Base-by-base conservation (phyloP, 2,113 vertebrate species). In the Tiliqua scincoides region DNA sequence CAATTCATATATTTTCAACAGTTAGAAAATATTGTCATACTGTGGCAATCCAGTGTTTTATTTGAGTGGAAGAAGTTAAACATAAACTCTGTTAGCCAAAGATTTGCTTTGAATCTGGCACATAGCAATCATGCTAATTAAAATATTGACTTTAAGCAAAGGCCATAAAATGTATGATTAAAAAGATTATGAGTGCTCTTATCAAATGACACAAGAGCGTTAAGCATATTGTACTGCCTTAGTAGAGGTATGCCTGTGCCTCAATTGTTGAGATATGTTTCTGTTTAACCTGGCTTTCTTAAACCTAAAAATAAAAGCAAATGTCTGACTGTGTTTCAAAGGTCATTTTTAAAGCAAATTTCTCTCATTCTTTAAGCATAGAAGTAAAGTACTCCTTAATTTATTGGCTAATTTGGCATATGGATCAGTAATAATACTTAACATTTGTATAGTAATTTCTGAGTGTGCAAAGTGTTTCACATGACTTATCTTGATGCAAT, bases 101-200 rank as follows among this genome's bases (percentile, higher is more conserved):
- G 86, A 87, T 78, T 87, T 83, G 62, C 15, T 87, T 83, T 83
- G 62, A 62, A 37, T 71, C 59, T 87, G 59, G 68, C 57, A 83
- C 57, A 78, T n/a, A 37, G 57, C 75, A 83, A 5, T 91, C 83
- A 43, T 52, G 48, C 73, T 84, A 86, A 91, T 92, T 92, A 85
- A 85, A 88, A 82, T 86, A 72, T 3, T 93, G 81, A 86, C 84
- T 91, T 90, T 83, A 78, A 77, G 40, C 74, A 61, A 78, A 83
- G 75, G 63, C 86, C 73, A 83, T 83, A 83, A 83, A 86, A 48
- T 25, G 67, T 62, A 80, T 73, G 63, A 52, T 87, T 88, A 86
- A 88, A 91, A 40, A 68, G 84, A 61, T 92, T 90, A 77, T 89
- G 61, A 63, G 80, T 73, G 65, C 75, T 85, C 35, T 75, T 82